Percentiles rank a stretch among this genome's conserved stretches.
Conservation (phyloP, 2,797 vertebrate species). For the Tolypeutes matacus region DNA sequence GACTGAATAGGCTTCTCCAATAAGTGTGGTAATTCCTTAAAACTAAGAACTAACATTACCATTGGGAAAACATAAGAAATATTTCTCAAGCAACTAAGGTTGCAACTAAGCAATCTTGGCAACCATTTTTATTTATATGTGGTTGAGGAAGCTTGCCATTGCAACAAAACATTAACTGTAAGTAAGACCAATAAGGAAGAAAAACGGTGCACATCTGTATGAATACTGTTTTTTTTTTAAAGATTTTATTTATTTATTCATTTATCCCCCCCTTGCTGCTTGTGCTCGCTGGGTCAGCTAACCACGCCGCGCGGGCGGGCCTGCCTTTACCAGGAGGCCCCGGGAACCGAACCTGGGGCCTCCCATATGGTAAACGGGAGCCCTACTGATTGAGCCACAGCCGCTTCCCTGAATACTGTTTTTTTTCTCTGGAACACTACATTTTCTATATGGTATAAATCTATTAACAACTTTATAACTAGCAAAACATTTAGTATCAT, state of each 20-base stretch:
- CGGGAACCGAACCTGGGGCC: too few relatives aligned
- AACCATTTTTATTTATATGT: slow-evolving; percentile 11
- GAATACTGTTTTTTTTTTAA: too few relatives aligned
- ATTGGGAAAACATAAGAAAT: neutral
- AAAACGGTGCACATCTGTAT: neutral
- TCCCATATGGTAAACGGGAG: too few relatives aligned
- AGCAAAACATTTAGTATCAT: neutral
- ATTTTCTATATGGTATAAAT: neutral
- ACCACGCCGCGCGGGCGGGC: too few relatives aligned
- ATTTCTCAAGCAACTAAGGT: neutral
- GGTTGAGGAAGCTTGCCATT: neutral
- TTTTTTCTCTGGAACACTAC: too few relatives aligned
- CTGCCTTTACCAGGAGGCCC: too few relatives aligned
- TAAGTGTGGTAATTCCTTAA: slow-evolving; percentile 35
- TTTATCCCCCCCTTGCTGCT: too few relatives aligned
- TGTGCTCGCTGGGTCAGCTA: too few relatives aligned
- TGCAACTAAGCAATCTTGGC: slow-evolving; percentile 15
- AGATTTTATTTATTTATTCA: too few relatives aligned
- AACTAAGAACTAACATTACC: neutral
- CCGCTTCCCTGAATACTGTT: too few relatives aligned
- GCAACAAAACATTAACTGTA: neutral
- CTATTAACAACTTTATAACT: slow-evolving; percentile 12
- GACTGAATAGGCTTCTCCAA: neutral
- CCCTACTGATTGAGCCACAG: too few relatives aligned
- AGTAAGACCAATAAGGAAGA: neutral